Percentiles rank a stretch among this genome's conserved stretches.
Evolutionary conservation across 2,888 invertebrate genomes (phyloP).

Genomic region (Thereva unica): DNA sequence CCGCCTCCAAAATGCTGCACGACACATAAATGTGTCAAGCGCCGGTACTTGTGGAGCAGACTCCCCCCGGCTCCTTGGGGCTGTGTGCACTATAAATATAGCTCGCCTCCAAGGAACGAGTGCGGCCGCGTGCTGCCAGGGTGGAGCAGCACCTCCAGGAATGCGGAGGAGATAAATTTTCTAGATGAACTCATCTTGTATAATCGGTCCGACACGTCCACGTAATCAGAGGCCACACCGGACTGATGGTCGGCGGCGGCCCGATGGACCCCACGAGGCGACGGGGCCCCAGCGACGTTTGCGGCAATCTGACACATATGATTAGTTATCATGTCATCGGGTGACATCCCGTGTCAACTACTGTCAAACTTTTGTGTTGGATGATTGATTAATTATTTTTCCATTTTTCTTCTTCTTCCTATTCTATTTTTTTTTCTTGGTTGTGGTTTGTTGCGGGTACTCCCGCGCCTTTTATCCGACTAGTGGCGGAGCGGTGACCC

Average conservation of each 20-base stretch:
- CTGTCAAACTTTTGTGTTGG: constrained; percentile 51
- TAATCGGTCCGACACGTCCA: constrained; percentile 16
- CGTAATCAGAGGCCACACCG: constrained; percentile 5
- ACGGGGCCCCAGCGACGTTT: background rate
- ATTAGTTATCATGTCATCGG: constrained; percentile 55
- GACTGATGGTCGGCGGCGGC: background rate
- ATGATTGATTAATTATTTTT: constrained; percentile 42
- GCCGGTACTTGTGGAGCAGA: too few species aligned
- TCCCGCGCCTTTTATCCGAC: background rate
- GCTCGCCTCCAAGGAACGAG: too few species aligned
- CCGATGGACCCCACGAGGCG: constrained; percentile 15
- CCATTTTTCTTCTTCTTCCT: constrained; percentile 25
- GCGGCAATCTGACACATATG: constrained; percentile 44
- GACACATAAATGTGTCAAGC: too few species aligned
- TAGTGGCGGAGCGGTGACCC: background rate
- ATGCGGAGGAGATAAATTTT: constrained; percentile 20
- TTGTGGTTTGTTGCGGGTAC: background rate
- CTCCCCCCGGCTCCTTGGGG: too few species aligned
- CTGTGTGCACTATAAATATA: too few species aligned
- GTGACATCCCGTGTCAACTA: constrained; percentile 55
- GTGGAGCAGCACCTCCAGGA: too few species aligned
- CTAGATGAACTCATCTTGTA: constrained; percentile 28
- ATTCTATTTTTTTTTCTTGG: background rate
- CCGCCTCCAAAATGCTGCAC: too few species aligned
- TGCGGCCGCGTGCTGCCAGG: too few species aligned